phyloP scores from a whole-genome alignment of 2,113 vertebrate genomes.

The Petaurus breviceps region DNA sequence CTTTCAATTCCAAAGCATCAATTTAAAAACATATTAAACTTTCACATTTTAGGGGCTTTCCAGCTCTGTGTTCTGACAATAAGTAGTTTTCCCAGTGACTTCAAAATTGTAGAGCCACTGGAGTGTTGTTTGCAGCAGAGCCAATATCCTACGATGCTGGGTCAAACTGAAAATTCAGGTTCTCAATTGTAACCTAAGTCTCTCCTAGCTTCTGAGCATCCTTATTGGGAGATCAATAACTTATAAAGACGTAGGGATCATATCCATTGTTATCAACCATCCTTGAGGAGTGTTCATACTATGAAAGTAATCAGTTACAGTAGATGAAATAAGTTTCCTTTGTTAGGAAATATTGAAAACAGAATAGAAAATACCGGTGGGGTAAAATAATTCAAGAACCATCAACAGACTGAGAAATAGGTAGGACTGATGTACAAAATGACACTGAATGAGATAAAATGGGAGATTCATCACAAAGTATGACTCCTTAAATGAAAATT shows the following conservation, averaged over 20 bases:
- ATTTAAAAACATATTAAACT: slow-evolving; percentile 17
- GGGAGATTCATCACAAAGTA: background rate
- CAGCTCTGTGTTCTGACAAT: slow-evolving; percentile 7
- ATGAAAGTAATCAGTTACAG: background rate
- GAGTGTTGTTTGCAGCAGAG: background rate
- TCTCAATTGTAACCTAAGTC: background rate
- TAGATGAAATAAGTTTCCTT: background rate
- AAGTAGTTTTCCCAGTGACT: background rate
- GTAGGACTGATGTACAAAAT: slow-evolving; percentile 16
- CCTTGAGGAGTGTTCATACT: background rate
- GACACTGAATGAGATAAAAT: background rate
- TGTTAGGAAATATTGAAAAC: slow-evolving; percentile 9
- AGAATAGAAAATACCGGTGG: background rate
- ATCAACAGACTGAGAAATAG: background rate
- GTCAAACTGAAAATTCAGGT: background rate
- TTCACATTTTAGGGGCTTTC: background rate
- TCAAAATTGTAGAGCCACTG: background rate
- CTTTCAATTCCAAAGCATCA: background rate
- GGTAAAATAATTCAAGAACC: slow-evolving; percentile 12
- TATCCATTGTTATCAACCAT: background rate
- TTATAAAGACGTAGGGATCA: background rate
- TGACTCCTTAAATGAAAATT: slow-evolving; percentile 7
- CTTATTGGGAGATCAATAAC: background rate
- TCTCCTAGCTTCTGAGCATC: background rate
- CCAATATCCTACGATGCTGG: background rate